Conservation (phyloP, 2,888 invertebrate species). For the Maniola hyperantus region DNA sequence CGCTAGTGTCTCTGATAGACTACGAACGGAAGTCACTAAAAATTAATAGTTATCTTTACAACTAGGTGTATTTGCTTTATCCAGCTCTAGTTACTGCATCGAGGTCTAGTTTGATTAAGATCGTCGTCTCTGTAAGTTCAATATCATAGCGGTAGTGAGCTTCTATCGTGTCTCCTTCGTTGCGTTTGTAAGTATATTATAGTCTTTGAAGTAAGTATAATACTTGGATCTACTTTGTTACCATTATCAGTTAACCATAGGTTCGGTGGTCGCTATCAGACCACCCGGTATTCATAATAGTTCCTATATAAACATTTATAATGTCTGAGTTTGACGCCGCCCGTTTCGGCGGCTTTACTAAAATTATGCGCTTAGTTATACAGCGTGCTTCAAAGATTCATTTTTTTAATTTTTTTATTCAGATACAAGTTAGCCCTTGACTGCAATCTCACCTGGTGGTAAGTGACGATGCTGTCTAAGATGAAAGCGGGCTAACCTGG, state of each 20-base stretch:
- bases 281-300: slow-evolving; percentile 66
- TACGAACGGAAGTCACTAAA: slow-evolving; percentile 35
- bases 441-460: too few relatives aligned
- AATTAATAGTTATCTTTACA: slow-evolving; percentile 14
- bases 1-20: slow-evolving; percentile 25
- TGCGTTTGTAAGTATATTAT: neutral
- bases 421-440: too few relatives aligned
- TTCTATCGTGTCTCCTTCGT: neutral
- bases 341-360: slow-evolving; percentile 31
- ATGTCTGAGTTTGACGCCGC: slow-evolving; percentile 50
- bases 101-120: neutral
- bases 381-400: slow-evolving; percentile 11
- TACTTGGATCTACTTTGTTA: slow-evolving; percentile 10
- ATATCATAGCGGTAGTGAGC: neutral
- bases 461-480: too few relatives aligned
- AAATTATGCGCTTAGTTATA: slow-evolving; percentile 37
- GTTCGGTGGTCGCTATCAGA: slow-evolving; percentile 63
- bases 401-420: too few relatives aligned
- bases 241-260: slow-evolving; percentile 28
- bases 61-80: slow-evolving; percentile 11
- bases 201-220: neutral
- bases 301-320: slow-evolving; percentile 65
- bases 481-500: too few relatives aligned
- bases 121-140: too few relatives aligned
- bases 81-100: neutral